phyloP scores from a whole-genome alignment of 1,140 invertebrate genomes.

The Kradibia gibbosae region DNA sequence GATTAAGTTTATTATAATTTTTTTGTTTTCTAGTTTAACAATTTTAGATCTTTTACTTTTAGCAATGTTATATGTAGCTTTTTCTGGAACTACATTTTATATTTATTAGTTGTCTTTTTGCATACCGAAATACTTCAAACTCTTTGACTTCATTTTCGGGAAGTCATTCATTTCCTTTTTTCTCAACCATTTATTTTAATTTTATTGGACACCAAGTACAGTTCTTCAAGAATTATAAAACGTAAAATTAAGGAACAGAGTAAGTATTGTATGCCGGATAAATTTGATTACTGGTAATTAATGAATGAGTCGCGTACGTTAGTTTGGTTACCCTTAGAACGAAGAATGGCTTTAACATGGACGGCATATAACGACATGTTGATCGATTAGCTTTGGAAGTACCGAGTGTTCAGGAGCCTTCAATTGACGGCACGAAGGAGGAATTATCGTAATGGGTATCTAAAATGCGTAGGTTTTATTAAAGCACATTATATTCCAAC shows the following conservation, averaged over 20 bases:
- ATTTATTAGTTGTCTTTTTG: conserved; percentile 22
- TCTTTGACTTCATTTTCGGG: conserved; percentile 44
- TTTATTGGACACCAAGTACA: background rate
- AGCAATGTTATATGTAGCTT: background rate
- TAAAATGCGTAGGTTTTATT: too few relatives aligned
- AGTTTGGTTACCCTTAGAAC: background rate
- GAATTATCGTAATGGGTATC: too few relatives aligned
- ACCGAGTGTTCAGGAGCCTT: too few relatives aligned
- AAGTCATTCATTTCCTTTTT: conserved; percentile 50
- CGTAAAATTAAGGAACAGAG: background rate
- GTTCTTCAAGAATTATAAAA: background rate
- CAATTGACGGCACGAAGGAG: too few relatives aligned
- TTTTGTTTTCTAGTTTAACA: background rate
- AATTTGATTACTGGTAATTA: conserved; percentile 14
- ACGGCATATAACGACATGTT: background rate
- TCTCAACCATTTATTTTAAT: background rate
- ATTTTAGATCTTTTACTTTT: background rate
- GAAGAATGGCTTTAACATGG: background rate
- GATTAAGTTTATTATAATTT: background rate
- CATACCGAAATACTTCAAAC: background rate
- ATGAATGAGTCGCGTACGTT: background rate
- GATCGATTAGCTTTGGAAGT: background rate
- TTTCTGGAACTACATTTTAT: background rate
- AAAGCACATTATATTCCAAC: too few relatives aligned
- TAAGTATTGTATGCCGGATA: background rate